Evolutionary conservation across 2,113 vertebrate genomes (phyloP).

Genomic region (Poeciliopsis prolifica): DNA sequence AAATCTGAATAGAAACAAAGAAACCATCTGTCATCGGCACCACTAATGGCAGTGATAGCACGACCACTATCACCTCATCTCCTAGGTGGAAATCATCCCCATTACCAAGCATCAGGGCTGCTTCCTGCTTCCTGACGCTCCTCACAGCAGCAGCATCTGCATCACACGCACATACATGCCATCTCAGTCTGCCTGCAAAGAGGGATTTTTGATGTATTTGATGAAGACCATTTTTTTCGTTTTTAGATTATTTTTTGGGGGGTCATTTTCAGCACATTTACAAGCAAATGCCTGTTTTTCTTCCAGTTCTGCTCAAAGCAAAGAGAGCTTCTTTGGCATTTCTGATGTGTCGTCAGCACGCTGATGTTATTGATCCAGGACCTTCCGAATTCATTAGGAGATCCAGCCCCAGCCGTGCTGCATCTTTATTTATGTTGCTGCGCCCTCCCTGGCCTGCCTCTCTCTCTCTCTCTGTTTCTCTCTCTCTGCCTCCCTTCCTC

Average conservation of each 20-base stretch:
- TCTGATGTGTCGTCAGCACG: slow-evolving; percentile 79
- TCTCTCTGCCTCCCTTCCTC: slow-evolving; percentile 67
- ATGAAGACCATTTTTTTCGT: neutral
- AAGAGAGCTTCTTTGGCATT: slow-evolving; percentile 75
- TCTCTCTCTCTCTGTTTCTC: slow-evolving; percentile 47
- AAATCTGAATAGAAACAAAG: slow-evolving; percentile 73
- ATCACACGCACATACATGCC: slow-evolving; percentile 32
- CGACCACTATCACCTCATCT: slow-evolving; percentile 71
- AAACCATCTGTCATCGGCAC: slow-evolving; percentile 74
- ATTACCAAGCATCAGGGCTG: slow-evolving; percentile 69
- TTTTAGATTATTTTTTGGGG: too few relatives aligned
- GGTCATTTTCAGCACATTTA: slow-evolving; percentile 29
- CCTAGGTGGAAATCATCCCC: slow-evolving; percentile 76
- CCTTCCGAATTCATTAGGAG: slow-evolving; percentile 85
- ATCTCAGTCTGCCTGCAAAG: slow-evolving; percentile 27
- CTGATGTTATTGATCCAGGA: slow-evolving; percentile 85
- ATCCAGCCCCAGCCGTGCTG: slow-evolving; percentile 73
- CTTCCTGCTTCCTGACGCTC: slow-evolving; percentile 75
- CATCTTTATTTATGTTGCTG: slow-evolving; percentile 84
- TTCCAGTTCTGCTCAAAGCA: slow-evolving; percentile 31
- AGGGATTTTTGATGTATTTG: slow-evolving; percentile 32
- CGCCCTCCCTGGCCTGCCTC: slow-evolving; percentile 59
- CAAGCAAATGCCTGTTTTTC: slow-evolving; percentile 58
- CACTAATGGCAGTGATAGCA: slow-evolving; percentile 73
- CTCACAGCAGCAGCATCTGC: slow-evolving; percentile 48